Conservation (phyloP, 1,140 invertebrate species). For the Brachionus plicatilis region DNA sequence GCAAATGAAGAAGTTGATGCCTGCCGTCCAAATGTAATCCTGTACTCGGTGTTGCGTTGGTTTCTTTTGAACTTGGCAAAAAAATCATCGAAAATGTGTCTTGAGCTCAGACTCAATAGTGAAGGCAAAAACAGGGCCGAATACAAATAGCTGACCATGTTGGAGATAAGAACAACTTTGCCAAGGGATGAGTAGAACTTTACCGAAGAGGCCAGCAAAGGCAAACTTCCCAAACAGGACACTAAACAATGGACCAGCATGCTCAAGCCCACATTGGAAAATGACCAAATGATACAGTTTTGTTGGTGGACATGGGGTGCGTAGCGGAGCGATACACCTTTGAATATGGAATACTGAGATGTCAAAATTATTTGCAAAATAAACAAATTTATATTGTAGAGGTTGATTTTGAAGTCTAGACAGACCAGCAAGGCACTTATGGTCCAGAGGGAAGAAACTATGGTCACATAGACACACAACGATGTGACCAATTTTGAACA, state of each 20-base stretch:
- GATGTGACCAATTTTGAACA: neutral
- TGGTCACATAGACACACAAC: neutral
- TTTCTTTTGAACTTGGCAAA: neutral
- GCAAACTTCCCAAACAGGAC: neutral
- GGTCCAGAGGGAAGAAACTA: neutral
- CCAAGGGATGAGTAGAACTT: neutral
- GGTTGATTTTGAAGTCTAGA: neutral
- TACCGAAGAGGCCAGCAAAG: neutral
- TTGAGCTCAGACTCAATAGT: neutral
- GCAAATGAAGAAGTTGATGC: neutral
- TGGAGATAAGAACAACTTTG: neutral
- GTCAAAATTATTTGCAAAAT: neutral
- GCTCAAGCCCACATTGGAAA: neutral
- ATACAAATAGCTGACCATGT: slow-evolving; percentile 7
- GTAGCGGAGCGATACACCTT: neutral
- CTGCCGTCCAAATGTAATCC: neutral
- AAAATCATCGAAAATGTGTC: neutral
- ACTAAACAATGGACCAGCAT: neutral
- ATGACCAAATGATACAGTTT: neutral
- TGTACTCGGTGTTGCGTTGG: neutral
- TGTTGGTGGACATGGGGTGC: neutral
- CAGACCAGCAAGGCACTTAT: neutral
- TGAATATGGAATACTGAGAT: neutral
- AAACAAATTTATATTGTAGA: slow-evolving; percentile 1
- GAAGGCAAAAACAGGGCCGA: neutral